Percentiles rank a stretch among this genome's conserved stretches.
Conservation (phyloP, 1,140 invertebrate species). For the Zaprionus ghesquierei region DNA sequence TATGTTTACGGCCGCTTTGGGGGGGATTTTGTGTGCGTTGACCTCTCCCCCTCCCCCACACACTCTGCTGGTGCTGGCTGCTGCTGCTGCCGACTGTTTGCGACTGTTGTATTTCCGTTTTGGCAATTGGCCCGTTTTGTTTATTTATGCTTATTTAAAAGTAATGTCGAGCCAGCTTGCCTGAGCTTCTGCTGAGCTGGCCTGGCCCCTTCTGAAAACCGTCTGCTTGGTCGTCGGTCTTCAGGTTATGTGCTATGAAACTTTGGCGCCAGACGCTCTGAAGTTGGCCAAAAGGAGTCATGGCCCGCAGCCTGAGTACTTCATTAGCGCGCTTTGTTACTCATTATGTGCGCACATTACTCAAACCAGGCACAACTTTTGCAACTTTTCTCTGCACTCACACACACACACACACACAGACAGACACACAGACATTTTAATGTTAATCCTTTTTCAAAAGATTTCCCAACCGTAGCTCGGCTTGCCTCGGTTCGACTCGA, state of each 20-base stretch:
- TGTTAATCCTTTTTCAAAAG: slow-evolving; percentile 80
- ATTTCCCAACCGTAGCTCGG: slow-evolving; percentile 24
- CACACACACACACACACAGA: slow-evolving; percentile 27
- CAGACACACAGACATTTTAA: slow-evolving; percentile 51
- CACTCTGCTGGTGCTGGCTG: neutral
- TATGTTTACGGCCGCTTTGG: neutral
- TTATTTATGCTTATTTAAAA: slow-evolving; percentile 33
- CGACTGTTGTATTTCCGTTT: slow-evolving; percentile 32
- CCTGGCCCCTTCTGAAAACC: neutral
- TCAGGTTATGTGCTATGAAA: slow-evolving; percentile 11
- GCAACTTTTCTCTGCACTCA: slow-evolving; percentile 50
- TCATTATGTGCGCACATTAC: slow-evolving; percentile 75
- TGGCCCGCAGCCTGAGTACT: slow-evolving; percentile 60
- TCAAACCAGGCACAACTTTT: slow-evolving; percentile 51
- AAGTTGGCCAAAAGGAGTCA: slow-evolving; percentile 49
- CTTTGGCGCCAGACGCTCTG: slow-evolving; percentile 15
- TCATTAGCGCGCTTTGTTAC: slow-evolving; percentile 78
- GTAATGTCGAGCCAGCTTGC: neutral
- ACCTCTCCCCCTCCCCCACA: neutral
- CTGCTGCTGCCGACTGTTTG: slow-evolving; percentile 5
- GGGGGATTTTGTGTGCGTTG: neutral
- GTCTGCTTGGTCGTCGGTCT: slow-evolving; percentile 1
- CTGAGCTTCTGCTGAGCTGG: neutral
- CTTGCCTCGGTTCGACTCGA: slow-evolving; percentile 8
- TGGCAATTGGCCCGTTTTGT: slow-evolving; percentile 36